Conservation (phyloP, 2,888 invertebrate species). For the Agrotis segetum region DNA sequence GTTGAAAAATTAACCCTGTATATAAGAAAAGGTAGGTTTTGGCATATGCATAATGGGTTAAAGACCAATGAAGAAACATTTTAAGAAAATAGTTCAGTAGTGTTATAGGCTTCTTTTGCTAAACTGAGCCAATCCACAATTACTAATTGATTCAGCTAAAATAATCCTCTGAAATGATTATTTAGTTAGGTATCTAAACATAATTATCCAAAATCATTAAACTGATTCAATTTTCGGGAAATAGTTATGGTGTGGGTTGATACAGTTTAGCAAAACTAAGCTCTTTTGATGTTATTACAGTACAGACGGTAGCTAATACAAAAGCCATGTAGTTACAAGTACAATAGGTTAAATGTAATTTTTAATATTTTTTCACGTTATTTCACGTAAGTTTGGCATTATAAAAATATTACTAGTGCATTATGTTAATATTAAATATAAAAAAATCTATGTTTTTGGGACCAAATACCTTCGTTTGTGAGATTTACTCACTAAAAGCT, state of each 20-base stretch:
- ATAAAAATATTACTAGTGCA: conserved; percentile 13
- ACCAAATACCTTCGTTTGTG: conserved; percentile 44
- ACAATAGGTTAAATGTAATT: conserved; percentile 45
- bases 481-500: conserved; percentile 24
- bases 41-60: conserved; percentile 23
- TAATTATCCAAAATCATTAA: no score
- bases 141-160: not conserved
- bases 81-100: conserved; percentile 8
- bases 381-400: conserved; percentile 28
- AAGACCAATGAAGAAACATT: conserved; percentile 48
- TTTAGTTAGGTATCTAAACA: no score
- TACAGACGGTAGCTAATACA: conserved; percentile 50
- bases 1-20: no score
- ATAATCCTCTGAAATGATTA: no score
- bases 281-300: conserved; percentile 27
- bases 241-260: not conserved
- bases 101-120: not conserved
- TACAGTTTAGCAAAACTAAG: not conserved
- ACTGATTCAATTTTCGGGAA: not conserved
- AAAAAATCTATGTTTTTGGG: conserved; percentile 37
- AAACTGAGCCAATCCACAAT: not conserved
- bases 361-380: conserved; percentile 23
- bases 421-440: not conserved
- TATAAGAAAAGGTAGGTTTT: conserved; percentile 3
- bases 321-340: conserved; percentile 59